Evolutionary conservation across 2,888 invertebrate species (phyloP), one percentile per base, ranked within the genome.

Genomic region (Acleris laterana): DNA sequence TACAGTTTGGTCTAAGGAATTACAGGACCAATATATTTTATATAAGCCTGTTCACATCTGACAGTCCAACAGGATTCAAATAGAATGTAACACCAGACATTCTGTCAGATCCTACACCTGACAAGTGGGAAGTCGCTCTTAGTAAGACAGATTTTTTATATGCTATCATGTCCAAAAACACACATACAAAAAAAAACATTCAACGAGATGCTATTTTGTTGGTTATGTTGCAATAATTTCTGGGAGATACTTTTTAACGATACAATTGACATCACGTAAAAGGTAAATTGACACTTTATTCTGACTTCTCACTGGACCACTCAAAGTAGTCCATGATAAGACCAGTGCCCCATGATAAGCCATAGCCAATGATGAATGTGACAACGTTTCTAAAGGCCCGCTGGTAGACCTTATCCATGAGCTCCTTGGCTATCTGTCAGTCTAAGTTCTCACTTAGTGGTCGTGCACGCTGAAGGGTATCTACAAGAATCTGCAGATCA

Each of bases 401-500:
- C 5, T 16, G 17, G 49, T 44, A 62, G 1, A 38, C 38, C 5
- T 55, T 55, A 2, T 55, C 11, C 48, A 11, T 32, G 38, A 20
- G 55, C 55, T 16, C 17, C 17, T 17, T 7, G 6, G 55, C 55
- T 38, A 56, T 19, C 5, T 42, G 53, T 64, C 59, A 65, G 13
- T 55, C 17, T 2, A 20, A 20, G 13, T 7, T 17, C 13, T 3
- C 20, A 3, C 20, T 19, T 28, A 42, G n/a, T 1, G 68, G 59
- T 5, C 22, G 60, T 0, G 70, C 68, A 9, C 28, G 64, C 17
- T 71, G 72, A 5, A 83, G 60, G 4, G 70, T 68, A 1, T 57
- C 60, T 0, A 80, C 71, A 3, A 83, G 53, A 0, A 70, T 69
- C 53, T 81, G 76, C 11, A 94, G 71, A 53, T 94, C 94, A 1